Percentiles rank a stretch among this genome's conserved stretches.
Conservation (phyloP, 2,113 vertebrate species). For the Scytalopus superciliaris region DNA sequence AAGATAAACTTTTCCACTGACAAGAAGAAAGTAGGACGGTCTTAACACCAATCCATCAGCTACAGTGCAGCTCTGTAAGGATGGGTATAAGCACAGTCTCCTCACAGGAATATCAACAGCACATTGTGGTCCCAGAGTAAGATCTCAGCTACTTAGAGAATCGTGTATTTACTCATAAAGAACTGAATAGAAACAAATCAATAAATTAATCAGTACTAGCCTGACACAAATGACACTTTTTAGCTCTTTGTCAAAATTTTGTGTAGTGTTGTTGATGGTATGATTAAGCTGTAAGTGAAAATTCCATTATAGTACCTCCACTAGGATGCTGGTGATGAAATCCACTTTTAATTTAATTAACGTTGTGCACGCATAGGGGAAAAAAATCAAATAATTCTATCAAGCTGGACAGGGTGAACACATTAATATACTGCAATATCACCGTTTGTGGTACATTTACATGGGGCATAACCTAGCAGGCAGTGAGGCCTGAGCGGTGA, state of each 20-base stretch:
- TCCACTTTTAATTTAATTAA: neutral
- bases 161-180: neutral
- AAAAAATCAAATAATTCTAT: neutral
- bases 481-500: fast-evolving
- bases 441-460: neutral
- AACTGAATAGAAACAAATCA: neutral
- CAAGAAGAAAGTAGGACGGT: neutral
- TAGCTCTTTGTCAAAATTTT: neutral
- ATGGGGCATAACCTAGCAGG: fast-evolving
- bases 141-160: neutral
- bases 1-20: neutral
- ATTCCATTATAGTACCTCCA: neutral
- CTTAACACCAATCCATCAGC: neutral
- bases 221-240: neutral
- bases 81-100: neutral
- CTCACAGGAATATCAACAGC: neutral
- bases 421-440: too few species aligned
- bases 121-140: neutral
- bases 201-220: neutral
- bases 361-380: neutral
- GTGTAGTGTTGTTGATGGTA: neutral
- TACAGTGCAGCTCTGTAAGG: neutral
- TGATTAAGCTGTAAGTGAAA: neutral
- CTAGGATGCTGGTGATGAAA: neutral
- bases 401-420: neutral